Evolutionary conservation across 2,797 vertebrate genomes (phyloP).

Genomic region (Brachyrhaphis roseni): DNA sequence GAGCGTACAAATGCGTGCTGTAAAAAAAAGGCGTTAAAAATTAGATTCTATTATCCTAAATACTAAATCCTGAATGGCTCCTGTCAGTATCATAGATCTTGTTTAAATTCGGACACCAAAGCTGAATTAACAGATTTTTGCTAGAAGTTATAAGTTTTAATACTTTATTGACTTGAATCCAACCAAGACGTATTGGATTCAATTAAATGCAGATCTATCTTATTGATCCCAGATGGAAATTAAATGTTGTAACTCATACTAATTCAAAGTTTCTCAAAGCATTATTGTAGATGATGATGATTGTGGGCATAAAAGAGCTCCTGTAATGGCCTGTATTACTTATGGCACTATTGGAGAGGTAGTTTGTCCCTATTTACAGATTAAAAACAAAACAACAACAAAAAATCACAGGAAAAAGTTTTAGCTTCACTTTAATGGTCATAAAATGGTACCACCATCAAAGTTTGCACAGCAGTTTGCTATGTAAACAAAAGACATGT

Average conservation of each 20-base stretch:
- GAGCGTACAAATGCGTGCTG: not conserved
- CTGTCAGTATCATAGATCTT: not conserved
- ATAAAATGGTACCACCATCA: not conserved
- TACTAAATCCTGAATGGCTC: not conserved
- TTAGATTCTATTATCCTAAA: not conserved
- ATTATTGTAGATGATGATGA: no score
- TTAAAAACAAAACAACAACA: not conserved
- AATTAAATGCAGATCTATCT: no score
- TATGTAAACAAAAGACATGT: not conserved
- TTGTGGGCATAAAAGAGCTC: no score
- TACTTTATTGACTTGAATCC: not conserved
- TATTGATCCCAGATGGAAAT: no score
- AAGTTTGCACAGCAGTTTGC: not conserved
- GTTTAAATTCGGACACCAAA: not conserved
- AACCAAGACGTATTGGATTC: not conserved
- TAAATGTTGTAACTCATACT: no score
- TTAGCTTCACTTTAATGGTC: not conserved
- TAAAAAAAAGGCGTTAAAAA: not conserved
- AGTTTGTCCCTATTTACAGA: not conserved
- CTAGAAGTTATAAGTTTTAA: not conserved
- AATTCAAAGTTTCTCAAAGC: no score
- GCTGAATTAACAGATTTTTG: not conserved
- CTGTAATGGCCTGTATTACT: no score
- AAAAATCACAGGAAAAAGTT: not conserved
- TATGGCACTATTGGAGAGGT: not conserved